These are phyloP conservation scores for Falco columbarius DNA, from an alignment of 2,797 vertebrate species.

Conservation along the genomic window DNA sequence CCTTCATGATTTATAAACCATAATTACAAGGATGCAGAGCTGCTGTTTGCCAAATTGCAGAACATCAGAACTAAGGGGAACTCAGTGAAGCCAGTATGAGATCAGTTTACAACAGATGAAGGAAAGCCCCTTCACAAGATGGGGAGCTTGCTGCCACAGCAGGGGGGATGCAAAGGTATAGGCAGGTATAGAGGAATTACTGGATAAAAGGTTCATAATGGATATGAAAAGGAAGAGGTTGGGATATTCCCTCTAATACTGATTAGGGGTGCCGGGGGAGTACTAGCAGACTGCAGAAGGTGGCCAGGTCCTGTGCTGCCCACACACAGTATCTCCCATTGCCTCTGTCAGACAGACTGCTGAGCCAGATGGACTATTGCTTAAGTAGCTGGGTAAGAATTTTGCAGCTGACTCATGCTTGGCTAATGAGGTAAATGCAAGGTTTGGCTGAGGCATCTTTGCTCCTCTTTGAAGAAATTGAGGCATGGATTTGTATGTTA, in stretches of 20 bases:
- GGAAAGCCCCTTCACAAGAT: not conserved
- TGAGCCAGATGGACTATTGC: not conserved
- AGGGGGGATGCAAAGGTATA: not conserved
- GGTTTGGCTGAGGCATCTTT: not conserved
- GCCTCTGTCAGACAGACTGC: not conserved
- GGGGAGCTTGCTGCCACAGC: not conserved
- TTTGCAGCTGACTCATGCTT: not conserved
- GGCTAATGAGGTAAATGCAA: not conserved
- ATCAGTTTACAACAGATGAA: not conserved
- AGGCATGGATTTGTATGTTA: not conserved
- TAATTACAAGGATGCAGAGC: not conserved
- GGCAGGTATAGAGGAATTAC: not conserved
- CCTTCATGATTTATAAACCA: not conserved
- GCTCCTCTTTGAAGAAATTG: not conserved
- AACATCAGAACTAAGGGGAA: not conserved
- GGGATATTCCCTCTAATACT: not conserved
- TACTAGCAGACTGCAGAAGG: not conserved
- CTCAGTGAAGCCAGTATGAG: not conserved
- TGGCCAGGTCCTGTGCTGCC: not conserved
- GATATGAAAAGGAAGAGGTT: not conserved
- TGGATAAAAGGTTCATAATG: not conserved
- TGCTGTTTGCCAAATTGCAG: not conserved
- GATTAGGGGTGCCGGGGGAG: rapidly evolving
- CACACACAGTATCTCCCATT: not conserved
- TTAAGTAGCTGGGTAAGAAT: not conserved